These are phyloP conservation scores for Platichthys flesus DNA, from an alignment of 2,113 vertebrate species.

Conservation along the genomic window DNA sequence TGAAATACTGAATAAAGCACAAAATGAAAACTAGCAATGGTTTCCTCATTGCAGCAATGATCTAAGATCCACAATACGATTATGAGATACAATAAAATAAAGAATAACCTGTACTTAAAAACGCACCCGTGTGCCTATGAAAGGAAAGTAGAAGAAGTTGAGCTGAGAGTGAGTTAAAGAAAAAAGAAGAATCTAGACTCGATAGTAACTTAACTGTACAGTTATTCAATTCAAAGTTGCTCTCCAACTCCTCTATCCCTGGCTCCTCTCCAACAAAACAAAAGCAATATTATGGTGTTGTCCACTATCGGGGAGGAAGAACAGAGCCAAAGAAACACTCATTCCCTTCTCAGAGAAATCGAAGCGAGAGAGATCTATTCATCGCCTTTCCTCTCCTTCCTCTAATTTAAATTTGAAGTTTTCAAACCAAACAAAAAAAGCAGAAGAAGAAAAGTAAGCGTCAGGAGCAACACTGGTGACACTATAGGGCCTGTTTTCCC, in stretches of 20 bases:
- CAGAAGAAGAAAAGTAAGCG: slow-evolving; percentile 37
- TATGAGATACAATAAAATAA: neutral
- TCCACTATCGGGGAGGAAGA: slow-evolving; percentile 19
- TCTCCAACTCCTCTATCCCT: slow-evolving; percentile 7
- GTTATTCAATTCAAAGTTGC: slow-evolving; percentile 30
- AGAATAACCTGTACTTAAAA: neutral
- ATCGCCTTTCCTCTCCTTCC: slow-evolving; percentile 16
- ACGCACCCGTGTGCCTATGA: neutral
- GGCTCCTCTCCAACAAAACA: slow-evolving; percentile 41
- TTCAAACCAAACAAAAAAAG: slow-evolving; percentile 33
- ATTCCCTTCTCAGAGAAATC: slow-evolving; percentile 24
- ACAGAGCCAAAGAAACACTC: slow-evolving; percentile 22
- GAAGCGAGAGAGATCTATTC: slow-evolving; percentile 24
- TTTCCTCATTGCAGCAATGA: too few species aligned
- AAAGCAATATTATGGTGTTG: slow-evolving; percentile 24
- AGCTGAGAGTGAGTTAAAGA: too few species aligned
- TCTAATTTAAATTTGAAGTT: slow-evolving; percentile 56
- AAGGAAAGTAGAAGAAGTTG: neutral
- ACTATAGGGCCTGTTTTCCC: slow-evolving; percentile 68
- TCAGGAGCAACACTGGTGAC: slow-evolving; percentile 61
- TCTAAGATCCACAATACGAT: neutral
- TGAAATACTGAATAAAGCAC: too few species aligned
- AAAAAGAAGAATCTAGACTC: neutral
- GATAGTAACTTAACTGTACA: slow-evolving; percentile 16
- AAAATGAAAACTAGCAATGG: too few species aligned